A percentile compares a stretch with the other conserved stretches of the same genome.
These are phyloP conservation scores for Peromyscus leucopus DNA, from an alignment of 2,113 vertebrate genomes.

Conservation along the genomic window DNA sequence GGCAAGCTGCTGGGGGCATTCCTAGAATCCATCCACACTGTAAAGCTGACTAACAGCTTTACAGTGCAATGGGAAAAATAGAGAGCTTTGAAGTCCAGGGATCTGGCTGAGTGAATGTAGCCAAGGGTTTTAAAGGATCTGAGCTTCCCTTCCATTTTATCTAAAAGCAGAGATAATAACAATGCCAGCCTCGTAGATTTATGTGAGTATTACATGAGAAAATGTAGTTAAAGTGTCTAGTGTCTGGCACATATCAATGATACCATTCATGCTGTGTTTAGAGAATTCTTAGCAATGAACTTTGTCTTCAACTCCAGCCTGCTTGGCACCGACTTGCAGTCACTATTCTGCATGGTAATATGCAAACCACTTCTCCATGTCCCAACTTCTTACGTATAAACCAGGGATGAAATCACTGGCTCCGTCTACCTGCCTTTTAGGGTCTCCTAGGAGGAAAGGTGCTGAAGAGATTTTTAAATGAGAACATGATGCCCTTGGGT, in stretches of 20 bases:
- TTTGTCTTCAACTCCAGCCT: slow-evolving; percentile 4
- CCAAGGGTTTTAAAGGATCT: slow-evolving; percentile 27
- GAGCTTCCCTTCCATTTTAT: slow-evolving; percentile 32
- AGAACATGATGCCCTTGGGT: background rate
- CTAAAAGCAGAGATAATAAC: slow-evolving; percentile 26
- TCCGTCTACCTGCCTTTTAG: background rate
- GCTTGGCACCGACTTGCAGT: background rate
- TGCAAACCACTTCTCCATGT: background rate
- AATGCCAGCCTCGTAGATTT: slow-evolving; percentile 23
- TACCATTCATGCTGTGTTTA: slow-evolving; percentile 28
- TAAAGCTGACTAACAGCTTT: slow-evolving; percentile 38
- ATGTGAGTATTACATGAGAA: background rate
- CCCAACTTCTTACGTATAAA: slow-evolving; percentile 7
- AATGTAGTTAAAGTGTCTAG: background rate
- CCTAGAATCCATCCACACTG: background rate
- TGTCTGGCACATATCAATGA: background rate
- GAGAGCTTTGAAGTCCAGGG: background rate
- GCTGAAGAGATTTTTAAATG: background rate
- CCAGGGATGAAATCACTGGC: background rate
- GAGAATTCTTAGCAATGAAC: slow-evolving; percentile 42
- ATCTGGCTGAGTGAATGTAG: slow-evolving; percentile 27
- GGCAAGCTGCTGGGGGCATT: background rate
- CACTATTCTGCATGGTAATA: background rate
- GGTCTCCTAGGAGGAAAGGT: slow-evolving; percentile 28
- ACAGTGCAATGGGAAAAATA: background rate